Percentiles rank a stretch among this genome's conserved stretches.
Evolutionary conservation across 2,113 vertebrate genomes (phyloP).

Genomic region (Menura novaehollandiae): DNA sequence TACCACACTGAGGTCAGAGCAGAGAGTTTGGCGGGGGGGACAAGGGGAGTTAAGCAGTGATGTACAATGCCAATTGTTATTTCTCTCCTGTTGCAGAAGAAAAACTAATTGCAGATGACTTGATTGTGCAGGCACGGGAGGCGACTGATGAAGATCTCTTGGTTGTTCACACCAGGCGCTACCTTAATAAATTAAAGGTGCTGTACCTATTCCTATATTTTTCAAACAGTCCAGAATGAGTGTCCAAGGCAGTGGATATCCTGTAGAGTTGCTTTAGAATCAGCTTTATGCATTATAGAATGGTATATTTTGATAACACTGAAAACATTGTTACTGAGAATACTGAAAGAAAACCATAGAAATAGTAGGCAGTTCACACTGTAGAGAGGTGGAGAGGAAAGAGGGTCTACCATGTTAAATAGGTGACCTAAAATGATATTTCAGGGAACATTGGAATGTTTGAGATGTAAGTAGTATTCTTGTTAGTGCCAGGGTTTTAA

Average conservation of each 20-base stretch:
- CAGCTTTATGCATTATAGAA: background rate
- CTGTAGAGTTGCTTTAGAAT: background rate
- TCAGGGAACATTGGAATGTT: background rate
- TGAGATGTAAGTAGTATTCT: background rate
- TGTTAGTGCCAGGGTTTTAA: background rate
- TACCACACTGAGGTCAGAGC: background rate
- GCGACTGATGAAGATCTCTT: constrained; percentile 92
- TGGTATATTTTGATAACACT: background rate
- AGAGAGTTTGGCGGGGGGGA: background rate
- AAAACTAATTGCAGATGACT: constrained; percentile 84
- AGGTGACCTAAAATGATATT: background rate
- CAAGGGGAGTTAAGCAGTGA: background rate
- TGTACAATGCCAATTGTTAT: constrained; percentile 4
- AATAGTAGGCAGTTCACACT: background rate
- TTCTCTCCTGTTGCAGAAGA: constrained; percentile 81
- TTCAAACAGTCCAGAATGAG: background rate
- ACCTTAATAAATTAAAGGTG: constrained; percentile 93
- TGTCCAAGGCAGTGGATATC: background rate
- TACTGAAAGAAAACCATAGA: background rate
- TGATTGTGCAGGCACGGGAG: constrained; percentile 86
- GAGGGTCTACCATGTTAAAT: fast-evolving
- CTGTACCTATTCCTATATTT: background rate
- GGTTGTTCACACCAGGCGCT: constrained; percentile 88
- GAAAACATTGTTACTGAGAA: background rate
- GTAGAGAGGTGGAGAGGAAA: background rate